Conservation (phyloP, 2,113 vertebrate species). For the Haemorhous mexicanus region DNA sequence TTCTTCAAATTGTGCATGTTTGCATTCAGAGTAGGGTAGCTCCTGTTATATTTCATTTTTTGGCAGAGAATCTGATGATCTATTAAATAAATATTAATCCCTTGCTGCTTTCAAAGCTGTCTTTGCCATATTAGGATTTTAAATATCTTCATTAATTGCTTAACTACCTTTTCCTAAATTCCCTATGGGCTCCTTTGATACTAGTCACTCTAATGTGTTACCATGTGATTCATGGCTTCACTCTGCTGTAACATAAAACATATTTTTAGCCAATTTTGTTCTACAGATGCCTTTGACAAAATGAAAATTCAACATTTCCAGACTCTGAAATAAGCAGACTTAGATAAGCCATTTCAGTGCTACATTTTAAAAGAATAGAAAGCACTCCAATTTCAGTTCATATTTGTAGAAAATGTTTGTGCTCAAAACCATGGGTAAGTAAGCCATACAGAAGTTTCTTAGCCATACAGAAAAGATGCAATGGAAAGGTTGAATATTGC, state of each 20-base stretch:
- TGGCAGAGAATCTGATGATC: slow-evolving; percentile 63
- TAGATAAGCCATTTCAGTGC: neutral
- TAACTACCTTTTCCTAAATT: slow-evolving; percentile 73
- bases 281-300: slow-evolving; percentile 38
- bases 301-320: neutral
- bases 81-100: slow-evolving; percentile 78
- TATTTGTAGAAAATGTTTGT: neutral
- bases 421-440: neutral
- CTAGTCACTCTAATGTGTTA: slow-evolving; percentile 66
- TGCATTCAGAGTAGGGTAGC: slow-evolving; percentile 33
- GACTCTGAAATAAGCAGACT: neutral
- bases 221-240: slow-evolving; percentile 68
- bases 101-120: slow-evolving; percentile 66
- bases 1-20: slow-evolving; percentile 30
- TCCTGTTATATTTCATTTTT: slow-evolving; percentile 58
- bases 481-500: neutral
- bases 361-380: neutral
- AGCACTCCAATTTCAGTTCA: neutral
- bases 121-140: slow-evolving; percentile 71
- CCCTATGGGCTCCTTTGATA: slow-evolving; percentile 67
- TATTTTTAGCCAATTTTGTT: slow-evolving; percentile 53
- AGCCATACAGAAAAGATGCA: neutral
- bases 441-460: neutral
- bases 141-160: slow-evolving; percentile 79
- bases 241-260: slow-evolving; percentile 54